Base-by-base conservation (phyloP, 2,797 vertebrate genomes). In the Enoplosus armatus region DNA sequence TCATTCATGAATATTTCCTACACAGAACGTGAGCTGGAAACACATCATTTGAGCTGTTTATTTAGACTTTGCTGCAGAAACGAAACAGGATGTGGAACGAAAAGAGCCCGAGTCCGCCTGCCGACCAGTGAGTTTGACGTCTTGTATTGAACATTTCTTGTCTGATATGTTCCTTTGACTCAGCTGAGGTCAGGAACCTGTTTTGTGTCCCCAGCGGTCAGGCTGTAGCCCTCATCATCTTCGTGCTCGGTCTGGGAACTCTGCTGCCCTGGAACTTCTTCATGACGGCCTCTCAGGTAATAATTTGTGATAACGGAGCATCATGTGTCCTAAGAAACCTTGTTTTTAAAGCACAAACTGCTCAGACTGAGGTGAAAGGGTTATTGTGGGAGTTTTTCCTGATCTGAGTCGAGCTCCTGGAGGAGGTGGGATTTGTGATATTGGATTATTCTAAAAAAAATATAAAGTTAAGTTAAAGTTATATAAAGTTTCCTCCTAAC, bases 201-300 rank as follows among this genome's bases (percentile, higher is more conserved):
- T 62, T 69, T 10, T 72, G 14, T 75, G 15, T 37, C 4, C 54
- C 29, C 87, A 93, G 92, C 0, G 68, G 83, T 4, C 77, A 75
- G 1, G 75, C 50, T 1, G 90, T 87, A 0, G 85, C 45, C 20
- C 0, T 80, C 69, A 97, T 99, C 85, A 95, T 99, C 92, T 98
- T 99, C 69, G 85, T 96, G 60, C 95, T 99, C 0, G 98, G 98
- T 0, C 86, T 99, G 69, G 98, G 97, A 64, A 96, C 96, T 0
- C 91, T 99, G 75, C 92, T 99, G 64, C 98, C 98, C 20, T 99
- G 98, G 98, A 99, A 97, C 89, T 98, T 99, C 93, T 98, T 99
- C 93, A 96, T 98, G 93, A 99, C 96, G 0, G 98, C 97, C 22
- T 94, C 96, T 10, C 29, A 89, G 96, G 98, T n/a, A n/a, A n/a